These are phyloP conservation scores for Alces alces DNA, from an alignment of 2,113 vertebrate genomes.

Conservation along the genomic window DNA sequence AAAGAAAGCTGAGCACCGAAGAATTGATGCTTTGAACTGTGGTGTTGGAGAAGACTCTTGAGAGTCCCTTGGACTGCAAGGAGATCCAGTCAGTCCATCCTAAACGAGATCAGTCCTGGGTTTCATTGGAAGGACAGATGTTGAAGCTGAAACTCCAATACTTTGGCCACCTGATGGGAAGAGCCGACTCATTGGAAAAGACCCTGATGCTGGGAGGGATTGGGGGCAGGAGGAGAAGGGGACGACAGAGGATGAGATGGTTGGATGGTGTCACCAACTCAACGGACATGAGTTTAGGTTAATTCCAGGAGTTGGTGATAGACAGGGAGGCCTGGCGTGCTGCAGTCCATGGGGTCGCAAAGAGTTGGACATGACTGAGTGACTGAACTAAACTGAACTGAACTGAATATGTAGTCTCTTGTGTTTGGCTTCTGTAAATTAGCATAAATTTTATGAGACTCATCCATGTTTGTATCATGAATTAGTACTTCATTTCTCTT, in stretches of 20 bases:
- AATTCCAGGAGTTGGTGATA: neutral
- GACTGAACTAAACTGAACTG: neutral
- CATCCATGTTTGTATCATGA: neutral
- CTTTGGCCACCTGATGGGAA: neutral
- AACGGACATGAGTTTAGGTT: neutral
- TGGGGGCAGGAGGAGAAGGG: neutral
- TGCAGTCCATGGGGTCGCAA: neutral
- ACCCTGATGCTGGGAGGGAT: neutral
- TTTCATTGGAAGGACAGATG: neutral
- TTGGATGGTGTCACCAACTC: neutral
- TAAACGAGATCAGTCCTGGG: neutral
- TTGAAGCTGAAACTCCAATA: neutral
- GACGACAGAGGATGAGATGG: neutral
- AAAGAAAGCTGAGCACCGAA: rapidly evolving
- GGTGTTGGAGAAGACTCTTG: neutral
- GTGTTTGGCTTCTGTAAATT: neutral
- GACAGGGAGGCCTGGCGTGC: neutral
- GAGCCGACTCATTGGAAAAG: neutral
- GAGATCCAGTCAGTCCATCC: neutral
- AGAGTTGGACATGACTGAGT: rapidly evolving
- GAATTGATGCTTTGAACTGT: neutral
- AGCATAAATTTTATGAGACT: neutral
- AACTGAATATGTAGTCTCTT: neutral
- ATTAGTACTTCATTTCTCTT: neutral
- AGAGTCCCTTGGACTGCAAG: neutral